Evolutionary conservation across 1,140 invertebrate species (phyloP), one percentile per base, ranked within the genome.

Genomic region (Bombus terrestris): DNA sequence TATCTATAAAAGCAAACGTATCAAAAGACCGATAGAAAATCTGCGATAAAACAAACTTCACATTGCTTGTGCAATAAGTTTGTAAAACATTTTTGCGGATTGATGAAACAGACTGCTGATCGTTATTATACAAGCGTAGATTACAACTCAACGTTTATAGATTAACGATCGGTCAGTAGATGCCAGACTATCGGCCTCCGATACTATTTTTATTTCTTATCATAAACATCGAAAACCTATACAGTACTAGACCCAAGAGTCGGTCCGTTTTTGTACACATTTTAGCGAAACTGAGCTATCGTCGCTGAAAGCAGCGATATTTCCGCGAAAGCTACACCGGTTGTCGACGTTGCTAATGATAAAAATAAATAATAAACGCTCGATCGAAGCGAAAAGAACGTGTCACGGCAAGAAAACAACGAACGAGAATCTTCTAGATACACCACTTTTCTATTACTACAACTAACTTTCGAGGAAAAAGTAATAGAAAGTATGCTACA

Each of bases 111-210:
- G 43, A 15, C 47, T 66, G 43, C 22, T 62, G n/a, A 69, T 62
- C 25, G 57, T 39, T 73, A 86, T 71, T 66, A 66, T 37, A 22
- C 75, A n/a, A 28, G 76, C 66, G 18, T n/a, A 47, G 68, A 62
- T 66, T 66, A 47, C 73, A 66, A 71, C 74, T 25, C 72, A 79
- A 74, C 81, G 80, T 91, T 91, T 89, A 89, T 90, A 90, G 89
- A 82, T 89, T 91, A 91, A 91, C 89, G 90, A 90, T 90, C 87
- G 79, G 35, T 68, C 47, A 28, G 57, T 81, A 62, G 72, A 81
- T 43, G 72, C 22, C 41, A 18, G 47, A 13, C 35, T 83, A 77
- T 83, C 81, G 81, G 69, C 66, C 71, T 18, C 73, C 9, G 66
- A 25, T 53, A 59, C 39, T 86, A 86, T 77, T 86, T 83, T 53